phyloP scores from a whole-genome alignment of 2,888 invertebrate species.

The Lasius platythorax region DNA sequence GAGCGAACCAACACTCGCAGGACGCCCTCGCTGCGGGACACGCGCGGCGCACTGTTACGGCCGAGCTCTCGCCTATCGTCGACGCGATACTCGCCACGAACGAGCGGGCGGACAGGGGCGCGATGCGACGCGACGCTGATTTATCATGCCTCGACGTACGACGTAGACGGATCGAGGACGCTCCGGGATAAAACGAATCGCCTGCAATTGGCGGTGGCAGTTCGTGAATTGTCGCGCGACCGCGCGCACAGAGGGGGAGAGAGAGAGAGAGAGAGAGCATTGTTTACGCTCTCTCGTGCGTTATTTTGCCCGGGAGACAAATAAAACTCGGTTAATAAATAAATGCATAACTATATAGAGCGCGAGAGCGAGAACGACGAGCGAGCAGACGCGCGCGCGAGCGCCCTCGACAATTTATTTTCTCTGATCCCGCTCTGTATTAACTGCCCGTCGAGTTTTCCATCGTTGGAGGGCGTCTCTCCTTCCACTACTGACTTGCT shows the following conservation, averaged over 20 bases:
- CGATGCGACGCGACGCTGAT: slow-evolving; percentile 73
- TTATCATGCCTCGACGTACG: slow-evolving; percentile 76
- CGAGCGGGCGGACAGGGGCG: slow-evolving; percentile 11
- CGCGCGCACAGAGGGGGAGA: slow-evolving; percentile 46
- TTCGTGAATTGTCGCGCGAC: slow-evolving; percentile 71
- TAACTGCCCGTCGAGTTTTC: slow-evolving; percentile 47
- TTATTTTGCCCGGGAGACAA: slow-evolving; percentile 68
- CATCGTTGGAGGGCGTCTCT: slow-evolving; percentile 16
- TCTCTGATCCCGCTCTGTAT: slow-evolving; percentile 46
- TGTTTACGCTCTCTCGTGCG: slow-evolving; percentile 61
- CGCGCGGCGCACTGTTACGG: not conserved
- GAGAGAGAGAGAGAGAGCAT: slow-evolving; percentile 29
- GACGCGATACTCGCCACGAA: slow-evolving; percentile 38
- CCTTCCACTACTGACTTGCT: slow-evolving; percentile 30
- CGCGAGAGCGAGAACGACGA: slow-evolving; percentile 3
- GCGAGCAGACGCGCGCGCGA: not conserved
- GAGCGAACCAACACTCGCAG: not conserved
- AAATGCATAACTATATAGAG: slow-evolving; percentile 70
- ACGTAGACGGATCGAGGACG: slow-evolving; percentile 76
- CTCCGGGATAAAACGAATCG: slow-evolving; percentile 74
- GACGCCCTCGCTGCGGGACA: slow-evolving; percentile 5
- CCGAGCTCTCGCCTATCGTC: slow-evolving; percentile 33
- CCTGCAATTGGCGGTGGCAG: slow-evolving; percentile 74
- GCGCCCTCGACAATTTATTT: slow-evolving; percentile 61
- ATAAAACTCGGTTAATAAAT: slow-evolving; percentile 75